Percentiles rank a stretch among this genome's conserved stretches.
phyloP scores from a whole-genome alignment of 2,797 vertebrate species.

The Phylloscopus collybita region DNA sequence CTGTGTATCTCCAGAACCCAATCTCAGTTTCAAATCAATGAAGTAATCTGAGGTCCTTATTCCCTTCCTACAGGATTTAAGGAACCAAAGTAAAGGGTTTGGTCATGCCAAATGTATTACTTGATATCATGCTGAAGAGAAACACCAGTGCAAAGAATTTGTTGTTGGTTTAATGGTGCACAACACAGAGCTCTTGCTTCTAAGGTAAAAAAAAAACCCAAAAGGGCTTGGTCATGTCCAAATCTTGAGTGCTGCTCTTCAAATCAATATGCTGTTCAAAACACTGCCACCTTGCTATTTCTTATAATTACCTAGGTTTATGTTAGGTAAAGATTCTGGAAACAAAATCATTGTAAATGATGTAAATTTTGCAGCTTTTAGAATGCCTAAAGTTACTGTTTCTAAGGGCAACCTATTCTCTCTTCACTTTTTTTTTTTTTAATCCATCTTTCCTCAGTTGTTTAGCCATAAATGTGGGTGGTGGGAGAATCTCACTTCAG shows the following conservation, averaged over 20 bases:
- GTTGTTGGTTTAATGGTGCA: neutral
- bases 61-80: neutral
- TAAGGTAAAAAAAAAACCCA: no score
- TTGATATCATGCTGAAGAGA: neutral
- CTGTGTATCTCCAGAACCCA: neutral
- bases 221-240: neutral
- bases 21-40: neutral
- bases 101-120: neutral
- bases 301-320: neutral
- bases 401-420: neutral
- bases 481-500: neutral
- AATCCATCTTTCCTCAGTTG: neutral
- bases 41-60: neutral
- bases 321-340: neutral
- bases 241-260: neutral
- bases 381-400: constrained; percentile 19
- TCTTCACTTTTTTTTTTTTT: neutral
- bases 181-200: neutral
- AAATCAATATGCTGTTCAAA: neutral
- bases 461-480: neutral
- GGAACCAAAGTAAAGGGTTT: neutral
- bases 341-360: neutral
- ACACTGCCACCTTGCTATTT: neutral
- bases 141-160: neutral
- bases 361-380: constrained; percentile 6